Evolutionary conservation across 2,113 vertebrate species (phyloP).

Genomic region (Mobula hypostoma): DNA sequence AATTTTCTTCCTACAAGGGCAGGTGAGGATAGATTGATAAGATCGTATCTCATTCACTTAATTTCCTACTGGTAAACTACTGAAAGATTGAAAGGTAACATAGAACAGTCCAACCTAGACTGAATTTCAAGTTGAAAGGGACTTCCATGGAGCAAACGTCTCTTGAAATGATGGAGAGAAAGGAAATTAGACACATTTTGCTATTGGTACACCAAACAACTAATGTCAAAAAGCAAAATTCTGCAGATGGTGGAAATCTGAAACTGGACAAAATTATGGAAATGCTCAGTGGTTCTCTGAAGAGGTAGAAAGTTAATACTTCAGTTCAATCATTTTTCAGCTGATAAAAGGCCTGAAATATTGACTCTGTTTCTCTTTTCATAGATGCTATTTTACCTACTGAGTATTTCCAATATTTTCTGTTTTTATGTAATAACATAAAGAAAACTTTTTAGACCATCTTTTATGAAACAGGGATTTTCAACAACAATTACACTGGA

Average conservation of each 20-base stretch:
- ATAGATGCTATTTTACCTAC: too few relatives aligned
- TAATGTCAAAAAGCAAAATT: too few relatives aligned
- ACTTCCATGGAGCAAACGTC: not conserved
- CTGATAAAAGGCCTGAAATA: too few relatives aligned
- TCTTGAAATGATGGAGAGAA: constrained; percentile 20
- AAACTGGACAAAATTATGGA: too few relatives aligned
- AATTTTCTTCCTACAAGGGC: not conserved
- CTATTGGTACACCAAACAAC: constrained; percentile 22
- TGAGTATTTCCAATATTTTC: not conserved
- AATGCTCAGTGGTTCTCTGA: too few relatives aligned
- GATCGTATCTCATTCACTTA: not conserved
- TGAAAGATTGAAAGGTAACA: not conserved
- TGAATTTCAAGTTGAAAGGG: not conserved
- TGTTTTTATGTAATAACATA: not conserved
- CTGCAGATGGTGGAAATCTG: not conserved
- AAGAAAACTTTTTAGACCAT: not conserved
- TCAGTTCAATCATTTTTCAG: too few relatives aligned
- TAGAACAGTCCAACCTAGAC: not conserved
- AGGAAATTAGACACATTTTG: constrained; percentile 35
- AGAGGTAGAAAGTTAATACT: too few relatives aligned
- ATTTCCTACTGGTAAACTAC: not conserved
- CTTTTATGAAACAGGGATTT: rapidly evolving
- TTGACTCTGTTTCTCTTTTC: too few relatives aligned
- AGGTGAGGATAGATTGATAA: not conserved
- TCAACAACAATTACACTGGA: constrained; percentile 51